Evolutionary conservation across 2,888 invertebrate genomes (phyloP), one percentile per base, ranked within the genome.

Genomic region (Pycnomerus fuliginosus): DNA sequence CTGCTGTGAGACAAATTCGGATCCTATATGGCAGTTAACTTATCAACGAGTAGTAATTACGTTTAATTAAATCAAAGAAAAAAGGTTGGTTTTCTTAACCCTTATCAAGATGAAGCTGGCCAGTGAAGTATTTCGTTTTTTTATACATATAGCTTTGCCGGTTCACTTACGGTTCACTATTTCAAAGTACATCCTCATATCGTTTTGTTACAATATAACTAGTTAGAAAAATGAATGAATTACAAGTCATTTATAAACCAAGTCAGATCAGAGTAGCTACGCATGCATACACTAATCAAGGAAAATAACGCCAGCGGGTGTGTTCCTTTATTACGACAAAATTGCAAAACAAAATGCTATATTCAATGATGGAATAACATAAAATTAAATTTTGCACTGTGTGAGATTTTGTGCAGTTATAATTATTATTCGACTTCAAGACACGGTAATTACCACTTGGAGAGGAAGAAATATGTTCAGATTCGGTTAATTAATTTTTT

Each of bases 21-120:
- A n/a, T n/a, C n/a, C n/a, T n/a, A n/a, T n/a, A n/a, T n/a, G n/a
- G n/a, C n/a, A n/a, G n/a, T n/a, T n/a, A n/a, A n/a, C n/a, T n/a
- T n/a, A n/a, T n/a, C n/a, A n/a, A n/a, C n/a, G 27, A 13, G 29
- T 17, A 25, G 39, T 39, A 39, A 39, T 36, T 36, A 36, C 28
- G 36, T 36, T 36, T 36, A 27, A 36, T 39, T 39, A 39, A 39
- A 39, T 39, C 39, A 32, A 20, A 28, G 29, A 30, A 24, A 22
- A 16, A 29, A 10, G 28, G n/a, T 25, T 17, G 22, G 28, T 30
- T 23, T 15, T 25, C 25, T 25, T n/a, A 25, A 39, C 39, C 39
- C 39, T 25, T 39, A 32, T 39, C 39, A 39, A 32, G 39, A 39
- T 32, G 25, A 32, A 32, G n/a, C 32, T 31, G 31, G 31, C 31